Base-by-base conservation (phyloP, 2,888 invertebrate species). In the Eristalinus sepulchralis region DNA sequence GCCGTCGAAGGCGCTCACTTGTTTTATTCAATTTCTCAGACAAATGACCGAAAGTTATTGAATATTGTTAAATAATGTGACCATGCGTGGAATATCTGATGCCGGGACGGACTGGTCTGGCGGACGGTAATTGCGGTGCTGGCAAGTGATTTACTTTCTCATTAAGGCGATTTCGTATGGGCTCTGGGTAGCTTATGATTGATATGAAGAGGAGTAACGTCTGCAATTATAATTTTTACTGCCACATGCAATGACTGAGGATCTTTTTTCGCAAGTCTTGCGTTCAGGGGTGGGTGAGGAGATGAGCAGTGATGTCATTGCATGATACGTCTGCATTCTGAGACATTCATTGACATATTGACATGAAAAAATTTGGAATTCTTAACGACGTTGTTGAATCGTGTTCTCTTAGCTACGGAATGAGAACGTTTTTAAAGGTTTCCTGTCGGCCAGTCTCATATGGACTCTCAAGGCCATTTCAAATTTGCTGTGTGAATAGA, bases 41-140 rank as follows among this genome's bases (percentile, higher is more conserved):
- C 86, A 82, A 82, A 82, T 68, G 64, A 57, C 73, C 70, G 78
- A 75, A 64, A 83, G 60, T 86, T 78, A 86, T 86, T 86, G 86
- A 82, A 86, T 71, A 86, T 82, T 70, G 75, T 70, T 82, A 64
- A 71, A 78, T 83, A 86, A 83, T 86, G 62, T 82, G 73, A 70
- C 78, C 85, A 85, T 85, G 81, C 63, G 59, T 24, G 53, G 85
- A 85, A 85, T 85, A 85, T 60, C 63, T 80, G 80, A 85, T 85
- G 57, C 53, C 20, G 31, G 34, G 34, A 17, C 39, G 24, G 2
- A 75, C n/a, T 47, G 33, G 55, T 55, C 63, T 33, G 17, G 22
- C 39, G 53, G 68, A 73, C 73, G 36, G 60, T 77, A 68, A 57
- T 71, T 57, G 66, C 62, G 67, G 36, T 73, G 64, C 11, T 53